Evolutionary conservation across 2,113 vertebrate genomes (phyloP), one percentile per base, ranked within the genome.

Genomic region (Amblyornis subalaris): DNA sequence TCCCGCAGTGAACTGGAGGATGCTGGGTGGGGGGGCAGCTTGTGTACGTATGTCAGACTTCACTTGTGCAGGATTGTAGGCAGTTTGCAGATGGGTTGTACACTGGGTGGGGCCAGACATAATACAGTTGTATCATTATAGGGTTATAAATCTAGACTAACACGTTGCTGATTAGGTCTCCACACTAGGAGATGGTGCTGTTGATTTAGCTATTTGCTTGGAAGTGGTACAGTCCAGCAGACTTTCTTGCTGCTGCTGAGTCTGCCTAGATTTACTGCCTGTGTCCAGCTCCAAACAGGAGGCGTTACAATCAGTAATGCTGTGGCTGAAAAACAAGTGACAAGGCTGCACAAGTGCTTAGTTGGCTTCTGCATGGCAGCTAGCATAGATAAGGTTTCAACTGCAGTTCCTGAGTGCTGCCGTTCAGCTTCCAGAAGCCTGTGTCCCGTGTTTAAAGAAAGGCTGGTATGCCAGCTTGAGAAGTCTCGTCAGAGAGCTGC

Each of bases 351-450:
- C 1, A 2, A 62, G 33, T 53, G 36, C 48, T 40, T 64, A 33
- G 13, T 8, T 90, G 45, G 42, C 33, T 77, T 74, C 45, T 74
- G 9, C 15, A 35, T 53, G 38, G 28, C 25, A 72, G 36, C 23
- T 24, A 36, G 28, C 0, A 0, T 55, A 65, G 57, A 1, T 47
- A 5, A 67, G 9, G 14, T 70, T 85, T 54, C 4, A 1, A 0
- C 20, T 93, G 42, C 54, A 51, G 1, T 67, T 91, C 47, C 38
- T 54, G 15, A 28, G 24, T 80, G 47, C 60, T 89, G 45, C 38
- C 19, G 11, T 69, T 75, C 29, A 28, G 57, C 29, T 87, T 94
- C 57, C 45, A 35, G 60, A 64, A 81, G 35, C 9, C 18, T 33
- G 3, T 48, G 28, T 60, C 61, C 28, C 13, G 36, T 60, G 2